Conservation (phyloP, 1,140 invertebrate genomes). For the Eurosta solidaginis region DNA sequence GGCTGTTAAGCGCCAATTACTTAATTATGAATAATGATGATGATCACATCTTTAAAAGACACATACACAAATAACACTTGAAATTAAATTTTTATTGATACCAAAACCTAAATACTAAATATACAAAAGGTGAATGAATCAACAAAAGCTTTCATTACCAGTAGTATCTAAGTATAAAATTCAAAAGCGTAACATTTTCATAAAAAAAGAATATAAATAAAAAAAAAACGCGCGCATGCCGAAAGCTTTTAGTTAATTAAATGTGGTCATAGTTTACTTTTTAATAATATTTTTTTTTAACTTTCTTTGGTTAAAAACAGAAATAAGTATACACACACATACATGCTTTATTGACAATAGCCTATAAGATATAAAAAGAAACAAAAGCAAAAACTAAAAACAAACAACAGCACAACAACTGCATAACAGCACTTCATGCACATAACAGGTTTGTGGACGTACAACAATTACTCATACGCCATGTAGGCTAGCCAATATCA, state of each 20-base stretch:
- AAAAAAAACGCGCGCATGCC: neutral
- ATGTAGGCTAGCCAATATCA: neutral
- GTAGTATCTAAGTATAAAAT: neutral
- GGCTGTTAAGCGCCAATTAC: too few species aligned
- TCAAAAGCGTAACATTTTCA: neutral
- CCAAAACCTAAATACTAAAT: too few species aligned
- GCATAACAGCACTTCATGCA: neutral
- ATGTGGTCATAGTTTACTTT: neutral
- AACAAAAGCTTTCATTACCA: constrained; percentile 2
- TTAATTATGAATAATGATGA: too few species aligned
- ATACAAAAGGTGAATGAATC: constrained; percentile 14
- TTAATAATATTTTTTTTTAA: neutral
- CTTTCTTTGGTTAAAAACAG: constrained; percentile 17
- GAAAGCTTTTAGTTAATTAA: neutral
- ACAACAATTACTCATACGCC: constrained; percentile 10
- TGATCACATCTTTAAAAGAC: too few species aligned
- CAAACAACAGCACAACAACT: neutral
- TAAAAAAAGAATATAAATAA: neutral
- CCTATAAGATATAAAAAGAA: neutral
- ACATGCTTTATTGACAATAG: constrained; percentile 7
- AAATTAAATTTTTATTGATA: constrained; percentile 15
- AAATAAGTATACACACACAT: too few species aligned
- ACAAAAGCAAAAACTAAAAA: neutral
- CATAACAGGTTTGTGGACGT: neutral
- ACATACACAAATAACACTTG: too few species aligned